phyloP scores from a whole-genome alignment of 2,888 invertebrate species.

The Sphaerophoria taeniata region DNA sequence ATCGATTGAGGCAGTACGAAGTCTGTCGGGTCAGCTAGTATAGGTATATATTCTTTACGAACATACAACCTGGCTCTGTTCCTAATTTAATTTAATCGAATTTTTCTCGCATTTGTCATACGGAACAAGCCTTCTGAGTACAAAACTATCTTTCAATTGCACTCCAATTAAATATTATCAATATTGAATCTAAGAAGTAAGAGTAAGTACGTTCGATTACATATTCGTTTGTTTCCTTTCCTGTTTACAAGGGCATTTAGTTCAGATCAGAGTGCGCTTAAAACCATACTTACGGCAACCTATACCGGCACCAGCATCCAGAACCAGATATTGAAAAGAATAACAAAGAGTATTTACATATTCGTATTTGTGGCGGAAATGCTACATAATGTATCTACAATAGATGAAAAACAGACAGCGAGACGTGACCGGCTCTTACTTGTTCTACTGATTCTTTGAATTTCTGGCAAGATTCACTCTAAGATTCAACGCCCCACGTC shows the following conservation, averaged over 20 bases:
- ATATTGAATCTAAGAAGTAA: constrained; percentile 65
- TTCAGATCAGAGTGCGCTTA: constrained; percentile 38
- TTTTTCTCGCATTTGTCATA: too few species aligned
- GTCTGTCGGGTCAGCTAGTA: too few species aligned
- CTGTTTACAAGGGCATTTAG: constrained; percentile 55
- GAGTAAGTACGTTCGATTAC: constrained; percentile 69
- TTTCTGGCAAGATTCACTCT: too few species aligned
- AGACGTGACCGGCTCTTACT: constrained; percentile 46
- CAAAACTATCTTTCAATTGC: constrained; percentile 35
- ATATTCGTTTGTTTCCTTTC: constrained; percentile 62
- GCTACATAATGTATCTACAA: constrained; percentile 44
- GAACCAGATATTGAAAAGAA: constrained; percentile 2
- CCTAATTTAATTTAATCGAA: too few species aligned
- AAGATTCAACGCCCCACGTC: too few species aligned
- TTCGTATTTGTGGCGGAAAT: constrained; percentile 40
- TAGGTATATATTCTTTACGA: too few species aligned
- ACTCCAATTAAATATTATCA: constrained; percentile 55
- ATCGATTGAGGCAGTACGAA: too few species aligned
- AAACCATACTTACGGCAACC: constrained; percentile 10
- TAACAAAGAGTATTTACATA: background rate
- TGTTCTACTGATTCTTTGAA: background rate
- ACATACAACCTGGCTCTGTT: too few species aligned
- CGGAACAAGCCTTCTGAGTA: too few species aligned
- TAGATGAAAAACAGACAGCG: constrained; percentile 56
- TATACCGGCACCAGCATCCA: background rate